Evolutionary conservation across 2,888 invertebrate species (phyloP).

Genomic region (Malthinus flaveolus): DNA sequence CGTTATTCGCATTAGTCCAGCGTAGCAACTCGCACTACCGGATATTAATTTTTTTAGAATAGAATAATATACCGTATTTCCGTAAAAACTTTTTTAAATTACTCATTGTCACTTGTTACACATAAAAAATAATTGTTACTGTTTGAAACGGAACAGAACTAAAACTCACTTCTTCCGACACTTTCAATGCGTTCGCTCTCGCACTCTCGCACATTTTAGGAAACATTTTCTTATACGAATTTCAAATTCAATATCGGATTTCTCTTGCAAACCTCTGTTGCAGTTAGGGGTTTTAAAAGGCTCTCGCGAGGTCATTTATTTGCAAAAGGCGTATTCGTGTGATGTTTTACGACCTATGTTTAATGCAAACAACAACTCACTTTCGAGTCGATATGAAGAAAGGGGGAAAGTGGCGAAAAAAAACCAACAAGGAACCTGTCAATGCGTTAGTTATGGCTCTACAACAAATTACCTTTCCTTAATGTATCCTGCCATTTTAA

Average conservation of each 20-base stretch:
- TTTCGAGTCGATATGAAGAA: constrained; percentile 12
- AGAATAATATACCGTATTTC: constrained; percentile 12
- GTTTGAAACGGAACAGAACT: too few relatives aligned
- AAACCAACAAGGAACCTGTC: constrained; percentile 19
- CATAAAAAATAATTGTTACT: too few relatives aligned
- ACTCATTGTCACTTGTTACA: constrained; percentile 3
- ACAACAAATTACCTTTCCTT: constrained; percentile 21
- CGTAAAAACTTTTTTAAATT: constrained; percentile 3
- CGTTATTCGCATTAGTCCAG: constrained; percentile 18
- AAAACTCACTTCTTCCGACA: not conserved
- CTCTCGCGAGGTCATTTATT: constrained; percentile 9
- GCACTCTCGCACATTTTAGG: not conserved
- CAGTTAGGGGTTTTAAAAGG: constrained; percentile 11
- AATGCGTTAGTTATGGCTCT: constrained; percentile 10
- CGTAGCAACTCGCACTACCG: constrained; percentile 14
- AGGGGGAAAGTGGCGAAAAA: constrained; percentile 10
- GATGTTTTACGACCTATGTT: constrained; percentile 6
- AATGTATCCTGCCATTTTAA: constrained; percentile 28
- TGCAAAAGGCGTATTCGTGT: constrained; percentile 10
- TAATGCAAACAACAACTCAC: constrained; percentile 22
- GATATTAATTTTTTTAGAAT: constrained; percentile 18
- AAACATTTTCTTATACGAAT: constrained; percentile 4
- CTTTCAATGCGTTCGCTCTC: too few relatives aligned
- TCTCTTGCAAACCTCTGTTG: constrained; percentile 4
- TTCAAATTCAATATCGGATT: constrained; percentile 13